Conservation (phyloP, 1,140 invertebrate genomes). For the Pantala flavescens region DNA sequence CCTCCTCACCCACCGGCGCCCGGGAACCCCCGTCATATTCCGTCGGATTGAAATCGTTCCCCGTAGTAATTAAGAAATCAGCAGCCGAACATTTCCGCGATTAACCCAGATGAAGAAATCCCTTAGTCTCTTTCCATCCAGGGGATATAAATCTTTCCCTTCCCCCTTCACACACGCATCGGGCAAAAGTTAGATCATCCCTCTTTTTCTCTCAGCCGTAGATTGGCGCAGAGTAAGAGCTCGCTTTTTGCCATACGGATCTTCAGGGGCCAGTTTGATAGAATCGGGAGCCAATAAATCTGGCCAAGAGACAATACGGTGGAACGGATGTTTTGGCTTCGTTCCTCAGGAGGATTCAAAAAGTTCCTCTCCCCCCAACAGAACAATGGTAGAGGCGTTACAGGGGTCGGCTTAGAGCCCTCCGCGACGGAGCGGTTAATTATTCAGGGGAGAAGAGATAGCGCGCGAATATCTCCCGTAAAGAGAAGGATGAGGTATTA, state of each 20-base stretch:
- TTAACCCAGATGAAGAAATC: too few relatives aligned
- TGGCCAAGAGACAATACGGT: not conserved
- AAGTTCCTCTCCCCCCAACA: not conserved
- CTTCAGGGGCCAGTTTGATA: not conserved
- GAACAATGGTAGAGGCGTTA: not conserved
- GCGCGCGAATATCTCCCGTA: not conserved
- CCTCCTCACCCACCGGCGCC: too few relatives aligned
- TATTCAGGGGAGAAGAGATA: not conserved
- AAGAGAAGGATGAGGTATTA: not conserved
- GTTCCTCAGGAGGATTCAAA: conserved; percentile 2
- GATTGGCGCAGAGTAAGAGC: too few relatives aligned
- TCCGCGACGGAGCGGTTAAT: conserved; percentile 2
- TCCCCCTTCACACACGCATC: too few relatives aligned
- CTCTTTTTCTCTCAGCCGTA: too few relatives aligned
- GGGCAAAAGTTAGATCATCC: too few relatives aligned
- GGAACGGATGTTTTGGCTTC: not conserved
- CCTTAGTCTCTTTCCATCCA: too few relatives aligned
- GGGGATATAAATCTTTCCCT: too few relatives aligned
- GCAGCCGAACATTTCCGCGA: too few relatives aligned
- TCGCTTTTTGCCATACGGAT: not conserved
- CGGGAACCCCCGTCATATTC: too few relatives aligned
- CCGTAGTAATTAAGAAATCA: too few relatives aligned
- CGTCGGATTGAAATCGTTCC: too few relatives aligned
- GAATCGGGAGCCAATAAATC: conserved; percentile 7
- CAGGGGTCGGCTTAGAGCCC: not conserved